Base-by-base conservation (phyloP, 2,888 invertebrate genomes). In the Lithophane semibrunnea region DNA sequence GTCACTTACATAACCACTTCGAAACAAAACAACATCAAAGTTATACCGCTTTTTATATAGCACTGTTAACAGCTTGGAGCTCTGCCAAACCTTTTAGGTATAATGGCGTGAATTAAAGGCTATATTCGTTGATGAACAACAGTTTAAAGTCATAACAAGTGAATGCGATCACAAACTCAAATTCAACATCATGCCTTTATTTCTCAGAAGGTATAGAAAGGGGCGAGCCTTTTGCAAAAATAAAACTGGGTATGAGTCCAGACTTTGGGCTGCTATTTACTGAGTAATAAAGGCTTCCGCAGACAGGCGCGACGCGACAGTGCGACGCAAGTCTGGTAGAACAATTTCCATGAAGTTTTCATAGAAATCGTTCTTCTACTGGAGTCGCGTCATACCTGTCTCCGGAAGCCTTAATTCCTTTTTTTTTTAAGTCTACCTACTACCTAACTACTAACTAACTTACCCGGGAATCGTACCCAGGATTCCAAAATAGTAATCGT, bases 11-110 rank as follows among this genome's bases (percentile, higher is more conserved):
- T 29, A 29, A 37, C n/a, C 72, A 37, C 44, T 29, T 52, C 4
- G 29, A 79, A 77, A 77, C 54, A 66, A 61, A 67, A 54, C 18
- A 37, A 49, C 29, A 75, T 29, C 49, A 44, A 61, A 56, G 61
- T 44, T 56, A 21, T 29, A 66, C 60, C 18, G 13, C 8, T 5
- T 65, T 73, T 72, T 64, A 74, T 61, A 42, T 47, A 42, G 49
- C 42, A 49, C 16, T 64, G 84, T 67, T 83, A 65, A 84, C 80
- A 68, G 37, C 49, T 82, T 82, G 82, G 80, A 68, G 5, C 2
- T 44, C 84, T 65, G 75, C 82, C 82, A 82, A 84, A 61, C 58
- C 66, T 85, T 80, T 79, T 37, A 75, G 42, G 63, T 56, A 7
- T 8, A 84, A 85, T 69, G 47, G 71, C 49, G 60, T 65, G 56